phyloP scores from a whole-genome alignment of 1,140 invertebrate genomes.

The Mactra quadrangularis region DNA sequence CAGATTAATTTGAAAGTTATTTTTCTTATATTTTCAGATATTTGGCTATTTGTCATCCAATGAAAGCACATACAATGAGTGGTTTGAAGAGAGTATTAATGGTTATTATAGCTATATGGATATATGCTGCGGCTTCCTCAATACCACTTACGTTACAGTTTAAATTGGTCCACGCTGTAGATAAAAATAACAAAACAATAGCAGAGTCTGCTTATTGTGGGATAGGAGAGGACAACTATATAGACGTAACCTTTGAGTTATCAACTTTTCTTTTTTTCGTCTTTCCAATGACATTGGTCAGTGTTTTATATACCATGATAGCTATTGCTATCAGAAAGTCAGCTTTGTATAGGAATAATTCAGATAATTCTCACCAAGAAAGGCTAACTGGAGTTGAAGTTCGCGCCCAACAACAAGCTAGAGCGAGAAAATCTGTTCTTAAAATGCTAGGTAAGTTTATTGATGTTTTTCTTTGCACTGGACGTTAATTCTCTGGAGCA shows the following conservation, averaged over 20 bases:
- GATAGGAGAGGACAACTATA: slow-evolving; percentile 72
- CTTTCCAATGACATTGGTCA: slow-evolving; percentile 83
- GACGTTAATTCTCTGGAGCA: background rate
- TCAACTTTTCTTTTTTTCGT: slow-evolving; percentile 83
- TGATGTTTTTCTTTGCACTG: background rate
- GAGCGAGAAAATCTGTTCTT: slow-evolving; percentile 76
- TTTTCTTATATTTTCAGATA: slow-evolving; percentile 31
- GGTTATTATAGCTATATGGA: slow-evolving; percentile 92
- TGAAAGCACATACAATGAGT: slow-evolving; percentile 93
- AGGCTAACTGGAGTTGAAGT: slow-evolving; percentile 60
- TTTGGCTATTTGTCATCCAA: slow-evolving; percentile 96
- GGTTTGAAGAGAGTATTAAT: slow-evolving; percentile 91
- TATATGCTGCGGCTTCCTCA: slow-evolving; percentile 90
- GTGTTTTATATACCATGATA: slow-evolving; percentile 82
- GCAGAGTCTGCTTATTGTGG: slow-evolving; percentile 76
- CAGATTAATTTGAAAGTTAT: too few relatives aligned
- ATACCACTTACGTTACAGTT: slow-evolving; percentile 86
- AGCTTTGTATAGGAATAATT: slow-evolving; percentile 52
- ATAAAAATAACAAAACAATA: slow-evolving; percentile 65
- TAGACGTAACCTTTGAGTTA: slow-evolving; percentile 75
- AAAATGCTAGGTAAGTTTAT: slow-evolving; percentile 80
- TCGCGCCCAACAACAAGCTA: slow-evolving; percentile 52
- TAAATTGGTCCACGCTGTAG: slow-evolving; percentile 67
- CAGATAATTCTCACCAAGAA: slow-evolving; percentile 56
- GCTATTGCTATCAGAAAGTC: slow-evolving; percentile 78